A percentile compares a stretch with the other conserved stretches of the same genome.
Evolutionary conservation across 2,888 invertebrate species (phyloP).

Genomic region (Gymnocheta viridis): DNA sequence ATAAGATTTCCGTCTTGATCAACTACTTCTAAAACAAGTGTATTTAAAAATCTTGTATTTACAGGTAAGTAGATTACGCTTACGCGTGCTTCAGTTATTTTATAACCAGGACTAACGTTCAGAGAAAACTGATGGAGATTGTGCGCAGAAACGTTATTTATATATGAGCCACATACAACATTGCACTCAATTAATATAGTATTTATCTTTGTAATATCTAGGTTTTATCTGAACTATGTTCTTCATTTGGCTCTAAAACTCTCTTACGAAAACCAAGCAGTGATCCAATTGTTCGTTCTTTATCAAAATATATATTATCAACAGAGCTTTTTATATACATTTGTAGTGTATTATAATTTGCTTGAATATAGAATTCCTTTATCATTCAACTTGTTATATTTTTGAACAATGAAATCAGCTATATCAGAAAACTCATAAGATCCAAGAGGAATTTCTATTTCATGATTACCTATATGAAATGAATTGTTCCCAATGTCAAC

Average conservation of each 20-base stretch:
- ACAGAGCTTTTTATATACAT: conserved; percentile 59
- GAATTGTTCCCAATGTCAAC: too few relatives aligned
- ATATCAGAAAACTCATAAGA: too few relatives aligned
- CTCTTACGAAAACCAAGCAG: conserved; percentile 17
- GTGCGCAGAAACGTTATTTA: conserved; percentile 71
- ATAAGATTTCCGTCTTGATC: conserved; percentile 58
- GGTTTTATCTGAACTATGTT: conserved; percentile 73
- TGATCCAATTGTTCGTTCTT: conserved; percentile 8
- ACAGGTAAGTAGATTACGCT: conserved; percentile 77
- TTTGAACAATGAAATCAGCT: too few relatives aligned
- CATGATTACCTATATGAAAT: too few relatives aligned
- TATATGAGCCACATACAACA: conserved; percentile 68
- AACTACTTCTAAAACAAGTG: conserved; percentile 72
- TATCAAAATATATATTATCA: conserved; percentile 64
- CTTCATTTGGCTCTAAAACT: not conserved
- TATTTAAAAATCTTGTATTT: conserved; percentile 71
- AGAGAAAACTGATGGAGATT: conserved; percentile 78
- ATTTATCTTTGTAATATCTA: conserved; percentile 74
- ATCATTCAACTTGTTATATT: too few relatives aligned
- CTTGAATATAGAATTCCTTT: too few relatives aligned
- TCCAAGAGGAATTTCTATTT: too few relatives aligned
- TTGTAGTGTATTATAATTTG: too few relatives aligned
- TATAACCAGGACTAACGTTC: conserved; percentile 76
- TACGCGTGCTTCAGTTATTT: conserved; percentile 76
- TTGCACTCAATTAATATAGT: conserved; percentile 61